Percentiles rank a stretch among this genome's conserved stretches.
Evolutionary conservation across 2,113 vertebrate genomes (phyloP).

Genomic region (Hydrochoerus hydrochaeris): DNA sequence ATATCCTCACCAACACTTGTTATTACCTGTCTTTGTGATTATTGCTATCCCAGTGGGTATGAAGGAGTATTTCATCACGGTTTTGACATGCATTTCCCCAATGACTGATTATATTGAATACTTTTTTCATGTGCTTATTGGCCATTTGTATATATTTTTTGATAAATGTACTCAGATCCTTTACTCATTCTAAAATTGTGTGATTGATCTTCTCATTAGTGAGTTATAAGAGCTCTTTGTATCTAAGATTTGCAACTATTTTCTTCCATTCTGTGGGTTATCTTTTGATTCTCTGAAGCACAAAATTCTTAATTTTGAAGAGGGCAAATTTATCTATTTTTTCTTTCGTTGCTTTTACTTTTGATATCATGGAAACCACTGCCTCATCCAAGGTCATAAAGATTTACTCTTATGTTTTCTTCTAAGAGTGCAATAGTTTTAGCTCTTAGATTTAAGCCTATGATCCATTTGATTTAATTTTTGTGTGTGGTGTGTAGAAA

Average conservation of each 20-base stretch:
- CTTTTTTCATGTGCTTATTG: not conserved
- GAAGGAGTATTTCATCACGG: not conserved
- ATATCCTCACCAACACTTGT: not conserved
- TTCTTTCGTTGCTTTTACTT: conserved; percentile 10
- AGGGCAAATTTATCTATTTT: not conserved
- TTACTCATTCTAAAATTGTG: not conserved
- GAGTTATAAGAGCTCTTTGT: not conserved
- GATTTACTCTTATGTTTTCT: not conserved
- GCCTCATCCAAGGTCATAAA: not conserved
- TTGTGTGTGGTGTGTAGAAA: not conserved
- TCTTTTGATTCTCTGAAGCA: conserved; percentile 18
- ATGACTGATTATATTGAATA: not conserved
- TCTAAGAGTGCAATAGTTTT: not conserved
- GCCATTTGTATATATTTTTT: not conserved
- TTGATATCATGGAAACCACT: not conserved
- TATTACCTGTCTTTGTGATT: not conserved
- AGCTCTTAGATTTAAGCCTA: not conserved
- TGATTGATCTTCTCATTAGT: not conserved
- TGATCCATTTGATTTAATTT: conserved; percentile 31
- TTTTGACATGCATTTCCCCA: conserved; percentile 30
- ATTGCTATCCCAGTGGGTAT: not conserved
- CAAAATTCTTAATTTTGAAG: not conserved
- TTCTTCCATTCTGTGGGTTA: not conserved
- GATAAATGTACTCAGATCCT: not conserved
- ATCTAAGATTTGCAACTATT: not conserved